Conservation (phyloP, 2,888 invertebrate species). For the Uloborus plumipes region DNA sequence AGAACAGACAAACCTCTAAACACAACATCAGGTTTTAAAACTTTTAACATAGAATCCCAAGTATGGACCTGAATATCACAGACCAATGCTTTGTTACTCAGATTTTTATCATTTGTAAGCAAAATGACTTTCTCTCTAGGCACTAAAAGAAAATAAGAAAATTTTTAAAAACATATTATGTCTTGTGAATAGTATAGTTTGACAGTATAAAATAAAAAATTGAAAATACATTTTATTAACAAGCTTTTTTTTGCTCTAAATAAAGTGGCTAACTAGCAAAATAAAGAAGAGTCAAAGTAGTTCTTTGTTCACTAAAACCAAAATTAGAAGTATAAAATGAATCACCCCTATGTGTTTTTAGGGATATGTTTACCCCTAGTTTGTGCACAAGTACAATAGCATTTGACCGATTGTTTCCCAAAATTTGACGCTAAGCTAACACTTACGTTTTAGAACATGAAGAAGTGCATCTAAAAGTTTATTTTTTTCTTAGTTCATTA, state of each 20-base stretch:
- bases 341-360: too few relatives aligned
- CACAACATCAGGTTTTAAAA: conserved; percentile 16
- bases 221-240: background rate
- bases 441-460: too few relatives aligned
- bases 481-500: too few relatives aligned
- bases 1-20: conserved; percentile 13
- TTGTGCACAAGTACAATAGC: too few relatives aligned
- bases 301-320: too few relatives aligned
- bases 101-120: conserved; percentile 55
- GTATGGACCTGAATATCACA: conserved; percentile 25
- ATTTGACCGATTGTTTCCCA: too few relatives aligned
- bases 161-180: background rate
- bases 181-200: background rate
- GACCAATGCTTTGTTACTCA: conserved; percentile 33
- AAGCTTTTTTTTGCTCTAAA: background rate
- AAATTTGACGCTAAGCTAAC: too few relatives aligned
- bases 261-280: too few relatives aligned
- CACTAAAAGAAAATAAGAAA: conserved; percentile 18
- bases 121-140: conserved; percentile 34
- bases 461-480: too few relatives aligned
- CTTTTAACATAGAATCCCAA: conserved; percentile 6
- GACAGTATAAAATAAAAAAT: background rate
- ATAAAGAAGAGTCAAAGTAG: too few relatives aligned
- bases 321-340: too few relatives aligned
- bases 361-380: too few relatives aligned